Evolutionary conservation across 2,113 vertebrate species (phyloP).

Genomic region (Scatophagus argus): DNA sequence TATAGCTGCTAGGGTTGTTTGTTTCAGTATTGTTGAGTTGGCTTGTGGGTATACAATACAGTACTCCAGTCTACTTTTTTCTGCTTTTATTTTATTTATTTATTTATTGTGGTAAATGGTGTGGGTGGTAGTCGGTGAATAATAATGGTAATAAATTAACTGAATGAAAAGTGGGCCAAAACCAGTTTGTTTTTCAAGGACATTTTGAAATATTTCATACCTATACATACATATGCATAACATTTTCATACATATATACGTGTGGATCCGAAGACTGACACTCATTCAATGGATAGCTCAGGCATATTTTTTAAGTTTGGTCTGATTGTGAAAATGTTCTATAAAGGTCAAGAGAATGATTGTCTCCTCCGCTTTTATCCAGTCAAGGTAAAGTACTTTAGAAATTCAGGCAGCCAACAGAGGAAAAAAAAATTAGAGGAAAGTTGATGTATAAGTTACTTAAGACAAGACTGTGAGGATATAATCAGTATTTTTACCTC

Average conservation of each 20-base stretch:
- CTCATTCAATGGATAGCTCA: too few relatives aligned
- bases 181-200: slow-evolving; percentile 9
- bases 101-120: slow-evolving; percentile 5
- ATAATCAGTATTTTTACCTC: slow-evolving; percentile 5
- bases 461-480: not conserved
- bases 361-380: not conserved
- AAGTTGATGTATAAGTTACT: not conserved
- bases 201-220: not conserved
- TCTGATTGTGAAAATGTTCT: not conserved
- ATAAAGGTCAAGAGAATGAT: not conserved
- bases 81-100: slow-evolving; percentile 15
- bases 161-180: not conserved
- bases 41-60: slow-evolving; percentile 50
- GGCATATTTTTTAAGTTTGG: not conserved
- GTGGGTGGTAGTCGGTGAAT: slow-evolving; percentile 6
- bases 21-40: slow-evolving; percentile 36
- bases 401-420: not conserved
- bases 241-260: not conserved
- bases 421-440: not conserved
- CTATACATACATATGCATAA: too few relatives aligned
- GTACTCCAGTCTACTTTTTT: slow-evolving; percentile 21
- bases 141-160: slow-evolving; percentile 14
- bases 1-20: slow-evolving; percentile 54
- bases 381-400: not conserved
- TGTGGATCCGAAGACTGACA: not conserved